Percentiles rank a stretch among this genome's conserved stretches.
phyloP scores from a whole-genome alignment of 1,140 invertebrate species.

The Hetaerina americana region DNA sequence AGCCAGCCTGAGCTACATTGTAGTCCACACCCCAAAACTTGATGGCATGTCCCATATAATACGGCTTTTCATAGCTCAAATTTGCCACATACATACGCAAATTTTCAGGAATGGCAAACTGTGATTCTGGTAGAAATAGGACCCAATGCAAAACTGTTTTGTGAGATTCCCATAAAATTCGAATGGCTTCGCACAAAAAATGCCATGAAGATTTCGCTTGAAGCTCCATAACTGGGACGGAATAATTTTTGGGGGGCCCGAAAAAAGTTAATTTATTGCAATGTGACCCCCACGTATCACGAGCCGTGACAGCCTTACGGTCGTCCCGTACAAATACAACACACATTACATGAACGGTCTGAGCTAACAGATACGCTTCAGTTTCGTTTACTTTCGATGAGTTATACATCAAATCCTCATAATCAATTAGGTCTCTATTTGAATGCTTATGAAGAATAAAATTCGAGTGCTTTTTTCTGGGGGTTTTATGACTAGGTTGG shows the following conservation, averaged over 20 bases:
- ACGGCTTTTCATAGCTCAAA: constrained; percentile 24
- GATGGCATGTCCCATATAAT: constrained; percentile 37
- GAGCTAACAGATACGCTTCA: neutral
- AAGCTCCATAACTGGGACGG: neutral
- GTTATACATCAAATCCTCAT: neutral
- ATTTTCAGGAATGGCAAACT: constrained; percentile 35
- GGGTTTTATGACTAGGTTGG: too few species aligned
- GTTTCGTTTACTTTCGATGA: neutral
- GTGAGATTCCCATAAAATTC: constrained; percentile 1
- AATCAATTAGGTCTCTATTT: neutral
- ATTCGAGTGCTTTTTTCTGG: neutral
- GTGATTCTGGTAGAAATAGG: constrained; percentile 34
- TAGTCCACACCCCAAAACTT: constrained; percentile 34
- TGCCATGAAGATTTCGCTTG: constrained; percentile 16
- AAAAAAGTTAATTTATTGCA: neutral
- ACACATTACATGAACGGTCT: neutral
- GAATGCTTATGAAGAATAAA: neutral
- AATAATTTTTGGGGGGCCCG: neutral
- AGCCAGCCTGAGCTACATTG: constrained; percentile 36
- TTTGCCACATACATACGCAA: constrained; percentile 30
- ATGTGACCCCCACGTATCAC: neutral
- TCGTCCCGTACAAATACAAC: neutral
- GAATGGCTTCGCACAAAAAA: constrained; percentile 16
- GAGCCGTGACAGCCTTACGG: neutral
- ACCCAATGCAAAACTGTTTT: constrained; percentile 25